phyloP scores from a whole-genome alignment of 2,797 vertebrate species.

The Xyrichtys novacula region DNA sequence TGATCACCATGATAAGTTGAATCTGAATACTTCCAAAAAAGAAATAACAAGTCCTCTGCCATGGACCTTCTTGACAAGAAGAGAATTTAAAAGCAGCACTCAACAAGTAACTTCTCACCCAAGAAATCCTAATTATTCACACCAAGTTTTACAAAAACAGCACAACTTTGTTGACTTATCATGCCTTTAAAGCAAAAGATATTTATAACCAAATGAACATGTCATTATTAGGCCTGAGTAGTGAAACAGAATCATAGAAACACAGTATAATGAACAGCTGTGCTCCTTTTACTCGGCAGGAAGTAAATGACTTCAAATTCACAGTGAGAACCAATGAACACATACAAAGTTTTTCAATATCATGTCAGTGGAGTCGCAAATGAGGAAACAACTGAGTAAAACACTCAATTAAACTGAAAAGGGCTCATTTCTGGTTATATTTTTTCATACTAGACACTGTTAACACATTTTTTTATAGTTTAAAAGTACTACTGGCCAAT shows the following conservation, averaged over 20 bases:
- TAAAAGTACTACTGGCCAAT: neutral
- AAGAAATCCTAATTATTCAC: neutral
- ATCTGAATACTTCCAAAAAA: too few relatives aligned
- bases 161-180: neutral
- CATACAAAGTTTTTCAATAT: conserved; percentile 44
- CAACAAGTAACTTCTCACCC: neutral
- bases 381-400: conserved; percentile 1
- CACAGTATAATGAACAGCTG: conserved; percentile 29
- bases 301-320: conserved; percentile 60
- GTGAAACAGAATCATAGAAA: conserved; percentile 25
- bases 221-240: too few relatives aligned
- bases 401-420: conserved; percentile 11
- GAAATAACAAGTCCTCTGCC: too few relatives aligned
- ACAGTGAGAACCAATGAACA: conserved; percentile 49
- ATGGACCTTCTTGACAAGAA: too few relatives aligned
- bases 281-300: conserved; percentile 39
- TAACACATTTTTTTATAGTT: neutral
- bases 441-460: neutral
- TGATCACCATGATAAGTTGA: too few relatives aligned
- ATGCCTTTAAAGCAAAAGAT: too few relatives aligned
- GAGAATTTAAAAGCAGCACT: neutral
- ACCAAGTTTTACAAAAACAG: neutral
- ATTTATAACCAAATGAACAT: too few relatives aligned
- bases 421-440: neutral
- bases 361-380: conserved; percentile 11